Conservation (phyloP, 64 coral and sea anemone species). For the Dendrophyllia cribrosa region DNA sequence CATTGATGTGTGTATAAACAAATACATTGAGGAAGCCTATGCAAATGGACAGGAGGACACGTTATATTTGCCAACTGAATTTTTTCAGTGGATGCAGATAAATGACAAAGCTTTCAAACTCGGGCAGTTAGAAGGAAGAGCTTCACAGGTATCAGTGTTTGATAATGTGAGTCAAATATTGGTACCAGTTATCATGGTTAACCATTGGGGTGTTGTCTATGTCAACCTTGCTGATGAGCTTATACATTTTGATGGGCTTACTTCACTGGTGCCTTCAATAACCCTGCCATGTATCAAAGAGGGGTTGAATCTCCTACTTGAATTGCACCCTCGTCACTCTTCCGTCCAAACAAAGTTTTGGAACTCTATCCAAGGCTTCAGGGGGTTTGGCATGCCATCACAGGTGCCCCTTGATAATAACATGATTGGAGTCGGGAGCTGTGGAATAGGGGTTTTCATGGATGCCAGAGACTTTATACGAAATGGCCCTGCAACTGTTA, state of each 20-base stretch:
- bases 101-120: constrained; percentile 41
- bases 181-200: constrained; percentile 65
- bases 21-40: constrained; percentile 59
- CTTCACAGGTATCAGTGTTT: constrained; percentile 8
- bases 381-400: constrained; percentile 60
- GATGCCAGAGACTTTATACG: constrained; percentile 58
- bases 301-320: constrained; percentile 1
- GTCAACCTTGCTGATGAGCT: constrained; percentile 28
- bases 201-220: constrained; percentile 72
- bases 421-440: constrained; percentile 46
- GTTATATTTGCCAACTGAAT: constrained; percentile 58
- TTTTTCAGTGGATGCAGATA: constrained; percentile 64
- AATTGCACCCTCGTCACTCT: background rate
- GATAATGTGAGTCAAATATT: constrained; percentile 56
- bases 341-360: constrained; percentile 34
- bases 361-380: background rate
- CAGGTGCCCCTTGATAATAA: constrained; percentile 1
- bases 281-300: constrained; percentile 27
- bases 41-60: background rate
- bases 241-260: constrained; percentile 75
- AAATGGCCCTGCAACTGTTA: background rate
- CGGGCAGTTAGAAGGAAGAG: constrained; percentile 10
- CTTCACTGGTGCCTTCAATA: background rate
- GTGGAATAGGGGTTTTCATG: constrained; percentile 53
- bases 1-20: constrained; percentile 63